These are phyloP conservation scores for Agriopis marginaria DNA, from an alignment of 2,888 invertebrate species.

Conservation along the genomic window DNA sequence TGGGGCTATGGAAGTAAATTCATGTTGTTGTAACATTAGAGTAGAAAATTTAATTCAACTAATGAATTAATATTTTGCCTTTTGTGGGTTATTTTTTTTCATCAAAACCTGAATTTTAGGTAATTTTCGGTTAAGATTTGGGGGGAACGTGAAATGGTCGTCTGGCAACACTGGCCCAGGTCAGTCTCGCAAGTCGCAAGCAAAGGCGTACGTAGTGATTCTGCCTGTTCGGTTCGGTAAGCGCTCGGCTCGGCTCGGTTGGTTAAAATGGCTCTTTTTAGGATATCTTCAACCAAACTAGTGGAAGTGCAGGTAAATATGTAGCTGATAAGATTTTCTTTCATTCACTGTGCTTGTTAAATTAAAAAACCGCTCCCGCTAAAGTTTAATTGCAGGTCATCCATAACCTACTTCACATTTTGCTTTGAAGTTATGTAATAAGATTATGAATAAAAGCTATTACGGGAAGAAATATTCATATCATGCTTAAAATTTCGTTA, in stretches of 20 bases:
- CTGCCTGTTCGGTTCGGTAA: slow-evolving; percentile 61
- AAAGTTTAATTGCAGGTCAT: slow-evolving; percentile 11
- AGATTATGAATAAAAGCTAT: slow-evolving; percentile 66
- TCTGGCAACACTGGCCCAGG: too few relatives aligned
- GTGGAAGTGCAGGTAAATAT: slow-evolving; percentile 87
- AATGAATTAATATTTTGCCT: too few relatives aligned
- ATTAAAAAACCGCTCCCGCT: not conserved
- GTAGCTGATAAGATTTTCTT: slow-evolving; percentile 10
- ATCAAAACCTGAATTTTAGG: too few relatives aligned
- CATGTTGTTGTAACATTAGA: too few relatives aligned
- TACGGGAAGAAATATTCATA: slow-evolving; percentile 29
- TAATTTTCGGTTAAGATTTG: too few relatives aligned
- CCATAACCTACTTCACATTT: slow-evolving; percentile 68
- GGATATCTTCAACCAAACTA: slow-evolving; percentile 88
- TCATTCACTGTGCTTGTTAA: not conserved
- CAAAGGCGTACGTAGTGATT: slow-evolving; percentile 45
- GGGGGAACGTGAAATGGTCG: too few relatives aligned
- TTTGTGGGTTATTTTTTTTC: too few relatives aligned
- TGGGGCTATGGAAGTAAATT: too few relatives aligned
- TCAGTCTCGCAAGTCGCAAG: slow-evolving; percentile 53
- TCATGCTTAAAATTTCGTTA: not conserved
- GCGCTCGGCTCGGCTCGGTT: slow-evolving; percentile 64
- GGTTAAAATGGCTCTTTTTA: slow-evolving; percentile 88
- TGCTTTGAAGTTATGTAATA: slow-evolving; percentile 68
- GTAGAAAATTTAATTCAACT: too few relatives aligned